Evolutionary conservation across 2,797 vertebrate species (phyloP).

Genomic region (Holocentrus rufus): DNA sequence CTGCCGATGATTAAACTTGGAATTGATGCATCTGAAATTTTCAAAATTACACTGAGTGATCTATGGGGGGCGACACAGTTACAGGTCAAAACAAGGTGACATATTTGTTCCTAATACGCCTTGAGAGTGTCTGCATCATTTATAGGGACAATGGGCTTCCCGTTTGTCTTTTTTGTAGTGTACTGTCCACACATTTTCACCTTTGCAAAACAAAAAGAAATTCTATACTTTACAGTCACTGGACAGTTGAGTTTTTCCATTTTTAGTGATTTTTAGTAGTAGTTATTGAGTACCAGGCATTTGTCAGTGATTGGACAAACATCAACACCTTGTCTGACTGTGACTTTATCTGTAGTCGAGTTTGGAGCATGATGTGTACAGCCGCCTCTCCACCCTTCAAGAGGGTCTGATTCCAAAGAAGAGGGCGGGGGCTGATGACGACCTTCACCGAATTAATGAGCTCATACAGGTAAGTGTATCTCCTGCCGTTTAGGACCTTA

Average conservation of each 20-base stretch:
- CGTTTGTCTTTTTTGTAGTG: too few species aligned
- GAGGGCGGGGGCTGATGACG: conserved; percentile 92
- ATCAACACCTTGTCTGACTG: not conserved
- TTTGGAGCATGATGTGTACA: conserved; percentile 96
- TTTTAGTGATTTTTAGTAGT: not conserved
- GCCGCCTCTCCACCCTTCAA: conserved; percentile 93
- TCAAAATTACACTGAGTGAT: too few species aligned
- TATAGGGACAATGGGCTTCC: too few species aligned
- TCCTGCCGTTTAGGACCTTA: not conserved
- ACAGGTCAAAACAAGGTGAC: too few species aligned
- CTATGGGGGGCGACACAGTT: too few species aligned
- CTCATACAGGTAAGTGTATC: conserved; percentile 91
- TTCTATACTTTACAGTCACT: too few species aligned
- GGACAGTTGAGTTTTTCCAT: not conserved
- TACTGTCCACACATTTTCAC: too few species aligned
- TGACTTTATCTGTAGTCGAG: conserved; percentile 82
- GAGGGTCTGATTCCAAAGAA: conserved; percentile 99
- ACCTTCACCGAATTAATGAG: conserved; percentile 96
- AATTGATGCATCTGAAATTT: too few species aligned
- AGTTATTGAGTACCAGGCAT: not conserved
- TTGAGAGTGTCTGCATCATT: too few species aligned
- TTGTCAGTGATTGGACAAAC: not conserved
- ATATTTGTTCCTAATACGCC: too few species aligned
- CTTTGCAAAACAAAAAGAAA: too few species aligned
- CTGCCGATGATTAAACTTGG: too few species aligned